Evolutionary conservation across 2,797 vertebrate species (phyloP).

Genomic region (Hylomyscus alleni): DNA sequence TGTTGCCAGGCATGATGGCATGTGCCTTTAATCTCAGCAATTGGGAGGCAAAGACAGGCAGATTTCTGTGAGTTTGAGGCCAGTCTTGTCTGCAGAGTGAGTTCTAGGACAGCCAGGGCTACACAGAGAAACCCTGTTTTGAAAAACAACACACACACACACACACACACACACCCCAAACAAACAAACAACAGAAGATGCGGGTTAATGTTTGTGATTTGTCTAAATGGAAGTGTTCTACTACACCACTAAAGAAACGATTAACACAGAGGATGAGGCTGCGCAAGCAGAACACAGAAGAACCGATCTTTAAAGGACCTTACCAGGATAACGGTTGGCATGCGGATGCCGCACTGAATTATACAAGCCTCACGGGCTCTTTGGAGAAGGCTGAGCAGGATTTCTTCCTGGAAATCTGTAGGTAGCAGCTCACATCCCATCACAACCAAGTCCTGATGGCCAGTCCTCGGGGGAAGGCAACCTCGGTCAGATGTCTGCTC

Average conservation of each 20-base stretch:
- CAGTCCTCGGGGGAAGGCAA: background rate
- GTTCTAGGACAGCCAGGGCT: background rate
- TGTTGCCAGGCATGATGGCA: background rate
- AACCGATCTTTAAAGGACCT: background rate
- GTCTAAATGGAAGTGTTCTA: background rate
- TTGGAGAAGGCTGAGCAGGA: background rate
- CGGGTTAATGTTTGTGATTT: background rate
- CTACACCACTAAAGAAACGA: background rate
- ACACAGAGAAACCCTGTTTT: background rate
- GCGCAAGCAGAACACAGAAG: background rate
- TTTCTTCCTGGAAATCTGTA: constrained; percentile 61
- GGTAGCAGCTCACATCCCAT: background rate
- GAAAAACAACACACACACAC: background rate
- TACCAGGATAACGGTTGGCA: background rate
- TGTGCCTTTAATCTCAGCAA: background rate
- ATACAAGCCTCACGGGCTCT: constrained; percentile 26
- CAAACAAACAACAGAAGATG: background rate
- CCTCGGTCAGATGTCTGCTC: background rate
- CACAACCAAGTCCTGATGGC: background rate
- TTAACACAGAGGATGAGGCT: background rate
- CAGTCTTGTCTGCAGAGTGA: background rate
- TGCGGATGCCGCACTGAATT: background rate
- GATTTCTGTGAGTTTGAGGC: background rate
- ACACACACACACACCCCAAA: background rate
- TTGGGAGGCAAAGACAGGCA: background rate